Base-by-base conservation (phyloP, 2,888 invertebrate species). In the Oxytorus armatus region DNA sequence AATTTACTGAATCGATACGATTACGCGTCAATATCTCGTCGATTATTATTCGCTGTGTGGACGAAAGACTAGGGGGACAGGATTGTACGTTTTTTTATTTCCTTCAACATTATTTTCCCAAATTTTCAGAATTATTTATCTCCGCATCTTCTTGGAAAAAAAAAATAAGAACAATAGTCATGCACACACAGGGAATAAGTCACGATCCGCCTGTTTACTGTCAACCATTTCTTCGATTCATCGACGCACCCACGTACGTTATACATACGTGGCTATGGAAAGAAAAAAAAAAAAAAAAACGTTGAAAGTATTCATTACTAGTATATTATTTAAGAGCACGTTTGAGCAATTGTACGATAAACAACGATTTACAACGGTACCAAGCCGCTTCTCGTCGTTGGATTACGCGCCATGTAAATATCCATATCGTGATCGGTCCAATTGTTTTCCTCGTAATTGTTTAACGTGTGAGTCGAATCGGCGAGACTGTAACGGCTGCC, bases 371-470 rank as follows among this genome's bases (percentile, higher is more conserved):
- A 96, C 93, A 96, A 95, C 83, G 96, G 97, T 90, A 97, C 97
- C 89, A 97, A 93, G 83, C 97, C 97, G 90, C 96, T 96, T 88
- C 97, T 94, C 75, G 97, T 95, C 61, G 97, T 97, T 81, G 97
- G 96, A 93, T 98, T 97, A 89, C 97, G 95, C 78, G 97, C 96
- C 96, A 97, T 97, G 92, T 98, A 98, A 89, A 98, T 97, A 88
- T 98, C 98, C 96, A 98, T 97, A 91, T 98, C 98, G 92, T 98
- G 97, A 92, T 98, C 98, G 86, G 98, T 97, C 98, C 98, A 98
- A 92, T 96, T 96, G 90, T 97, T 97, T 91, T 97, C 97, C 92
- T 97, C 96, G 92, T 97, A 97, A 91, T 96, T 95, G 89, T 95
- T 97, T 88, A 97, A 93, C 55, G 96, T 97, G 86, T 97, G 95